Base-by-base conservation (phyloP, 2,113 vertebrate species). In the Colaptes auratus region DNA sequence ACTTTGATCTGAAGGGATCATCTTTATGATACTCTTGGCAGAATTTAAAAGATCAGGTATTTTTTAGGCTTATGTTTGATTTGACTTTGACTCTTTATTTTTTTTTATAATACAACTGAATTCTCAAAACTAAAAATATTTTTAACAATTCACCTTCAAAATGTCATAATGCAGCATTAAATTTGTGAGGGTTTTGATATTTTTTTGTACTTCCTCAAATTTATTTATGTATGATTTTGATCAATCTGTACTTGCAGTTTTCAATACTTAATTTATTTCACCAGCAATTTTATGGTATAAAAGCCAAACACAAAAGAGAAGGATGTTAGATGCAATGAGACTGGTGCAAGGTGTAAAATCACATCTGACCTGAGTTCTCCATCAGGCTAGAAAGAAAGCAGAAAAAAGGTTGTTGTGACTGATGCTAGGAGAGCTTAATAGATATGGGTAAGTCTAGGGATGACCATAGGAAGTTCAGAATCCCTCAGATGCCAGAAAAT, bases 121-220 rank as follows among this genome's bases (percentile, higher is more conserved):
- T 55, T 87, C 78, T 77, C 46, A 72, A 85, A 84, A 61, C 5
- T 31, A 64, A 84, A 80, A 52, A 25, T 13, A 12, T 0, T 73
- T 80, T 86, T 61, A 8, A 31, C 86, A 46, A 8, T 78, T 77
- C 10, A 15, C 14, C 71, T 86, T 87, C 24, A 69, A 95, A 90
- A 56, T 52, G 5, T 67, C 23, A 67, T 48, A 79, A 69, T 7
- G 2, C 8, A 83, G 21, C 25, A 42, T 3, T 46, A 21, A 28
- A 36, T 0, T 66, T 33, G 15, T 10, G 19, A 9, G 6, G 2
- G 1, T 3, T 59, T 78, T 59, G 10, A 1, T 5, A 15, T 59
- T n/a, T 35, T 73, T 50, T 31, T 0, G 42, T 30, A 67, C 65
- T 79, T 75, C 3, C 8, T 82, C 24, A 53, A 33, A 85, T 82